Evolutionary conservation across 2,797 vertebrate species (phyloP).

Genomic region (Liasis olivaceus): DNA sequence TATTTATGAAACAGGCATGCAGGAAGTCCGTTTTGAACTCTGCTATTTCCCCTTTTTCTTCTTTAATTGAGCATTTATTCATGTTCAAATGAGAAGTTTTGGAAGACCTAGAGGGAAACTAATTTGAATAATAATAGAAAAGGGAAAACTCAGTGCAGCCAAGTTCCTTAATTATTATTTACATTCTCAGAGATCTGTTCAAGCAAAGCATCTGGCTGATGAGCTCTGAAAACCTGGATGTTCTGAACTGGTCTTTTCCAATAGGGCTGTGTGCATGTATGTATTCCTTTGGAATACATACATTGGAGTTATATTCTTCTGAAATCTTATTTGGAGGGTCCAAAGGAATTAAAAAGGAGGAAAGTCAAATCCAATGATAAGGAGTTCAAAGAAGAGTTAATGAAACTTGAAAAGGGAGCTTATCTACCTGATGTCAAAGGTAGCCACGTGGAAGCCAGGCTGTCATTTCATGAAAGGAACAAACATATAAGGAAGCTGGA

Average conservation of each 20-base stretch:
- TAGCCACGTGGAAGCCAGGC: background rate
- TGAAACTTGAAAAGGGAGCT: background rate
- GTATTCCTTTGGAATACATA: background rate
- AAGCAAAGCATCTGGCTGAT: constrained; percentile 6
- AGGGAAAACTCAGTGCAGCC: background rate
- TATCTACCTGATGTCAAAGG: background rate
- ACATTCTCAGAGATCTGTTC: background rate
- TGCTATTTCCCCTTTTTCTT: background rate
- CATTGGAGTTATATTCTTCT: background rate
- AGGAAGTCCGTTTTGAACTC: rapidly evolving
- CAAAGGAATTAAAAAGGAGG: background rate
- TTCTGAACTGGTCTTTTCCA: background rate
- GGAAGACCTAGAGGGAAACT: background rate
- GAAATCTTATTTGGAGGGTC: background rate
- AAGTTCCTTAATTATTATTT: constrained; percentile 23
- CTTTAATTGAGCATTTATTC: constrained; percentile 8
- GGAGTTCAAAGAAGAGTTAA: background rate
- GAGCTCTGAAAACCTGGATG: background rate
- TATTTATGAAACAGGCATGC: background rate
- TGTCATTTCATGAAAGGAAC: background rate
- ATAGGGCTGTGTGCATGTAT: no score
- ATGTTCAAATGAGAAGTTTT: constrained; percentile 24
- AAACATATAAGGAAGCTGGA: background rate
- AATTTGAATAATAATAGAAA: background rate
- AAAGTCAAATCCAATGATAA: background rate